Evolutionary conservation across 1,140 invertebrate genomes (phyloP).

Genomic region (Achatina immaculata): DNA sequence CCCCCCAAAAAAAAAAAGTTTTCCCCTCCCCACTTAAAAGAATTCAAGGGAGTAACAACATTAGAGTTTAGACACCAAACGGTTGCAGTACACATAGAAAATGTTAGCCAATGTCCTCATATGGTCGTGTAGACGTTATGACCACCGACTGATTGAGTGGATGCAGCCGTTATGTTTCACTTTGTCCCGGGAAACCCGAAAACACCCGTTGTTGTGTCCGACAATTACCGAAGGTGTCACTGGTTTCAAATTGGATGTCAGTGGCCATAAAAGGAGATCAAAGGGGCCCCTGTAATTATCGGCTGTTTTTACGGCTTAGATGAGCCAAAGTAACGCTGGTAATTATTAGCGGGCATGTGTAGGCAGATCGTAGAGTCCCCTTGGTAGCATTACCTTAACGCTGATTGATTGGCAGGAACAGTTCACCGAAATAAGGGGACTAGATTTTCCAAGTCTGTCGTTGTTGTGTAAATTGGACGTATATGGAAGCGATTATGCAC

Average conservation of each 20-base stretch:
- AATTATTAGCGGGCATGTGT: not conserved
- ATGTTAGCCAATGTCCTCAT: too few relatives aligned
- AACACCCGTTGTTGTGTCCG: not conserved
- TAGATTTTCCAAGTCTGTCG: too few relatives aligned
- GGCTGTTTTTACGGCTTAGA: not conserved
- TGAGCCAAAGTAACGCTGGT: not conserved
- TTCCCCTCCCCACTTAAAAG: too few relatives aligned
- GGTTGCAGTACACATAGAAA: too few relatives aligned
- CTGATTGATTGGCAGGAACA: not conserved
- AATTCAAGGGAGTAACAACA: too few relatives aligned
- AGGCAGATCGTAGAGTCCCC: not conserved
- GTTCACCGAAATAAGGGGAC: not conserved
- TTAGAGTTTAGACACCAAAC: too few relatives aligned
- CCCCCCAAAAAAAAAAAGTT: too few relatives aligned
- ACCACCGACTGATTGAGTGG: not conserved
- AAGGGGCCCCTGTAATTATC: not conserved
- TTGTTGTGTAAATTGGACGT: too few relatives aligned
- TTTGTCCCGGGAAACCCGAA: not conserved
- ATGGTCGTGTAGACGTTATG: too few relatives aligned
- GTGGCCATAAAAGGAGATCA: not conserved
- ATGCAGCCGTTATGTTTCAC: not conserved
- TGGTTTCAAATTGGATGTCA: not conserved
- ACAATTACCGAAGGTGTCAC: not conserved
- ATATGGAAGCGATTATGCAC: too few relatives aligned
- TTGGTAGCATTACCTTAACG: not conserved